These are phyloP conservation scores for Pteronotus mesoamericanus DNA, from an alignment of 2,797 vertebrate genomes.

Conservation along the genomic window DNA sequence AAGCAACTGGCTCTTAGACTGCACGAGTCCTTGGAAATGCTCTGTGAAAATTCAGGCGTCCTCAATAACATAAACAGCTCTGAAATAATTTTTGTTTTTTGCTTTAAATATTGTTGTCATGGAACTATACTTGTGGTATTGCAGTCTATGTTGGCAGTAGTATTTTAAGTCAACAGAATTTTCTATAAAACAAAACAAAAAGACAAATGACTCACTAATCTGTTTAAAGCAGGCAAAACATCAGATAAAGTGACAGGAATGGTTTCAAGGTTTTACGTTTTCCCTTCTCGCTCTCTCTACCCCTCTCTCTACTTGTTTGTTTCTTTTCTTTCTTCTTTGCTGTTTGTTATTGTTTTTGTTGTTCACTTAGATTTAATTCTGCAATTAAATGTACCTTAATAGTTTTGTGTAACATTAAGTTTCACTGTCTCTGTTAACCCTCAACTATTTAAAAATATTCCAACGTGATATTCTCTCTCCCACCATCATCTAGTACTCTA, in stretches of 20 bases:
- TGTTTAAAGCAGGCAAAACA: conserved; percentile 74
- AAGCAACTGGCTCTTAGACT: not conserved
- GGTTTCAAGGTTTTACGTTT: conserved; percentile 45
- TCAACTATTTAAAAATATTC: conserved; percentile 26
- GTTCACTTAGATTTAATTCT: conserved; percentile 44
- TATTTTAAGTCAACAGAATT: conserved; percentile 51
- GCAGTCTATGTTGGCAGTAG: conserved; percentile 47
- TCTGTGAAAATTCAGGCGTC: not conserved
- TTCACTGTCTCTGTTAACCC: conserved; percentile 3
- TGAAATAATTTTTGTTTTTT: conserved; percentile 38
- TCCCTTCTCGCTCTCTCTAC: not conserved
- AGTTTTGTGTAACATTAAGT: conserved; percentile 35
- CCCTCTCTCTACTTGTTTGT: rapidly evolving
- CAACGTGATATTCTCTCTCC: not conserved
- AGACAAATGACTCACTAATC: conserved; percentile 67
- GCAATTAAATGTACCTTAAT: not conserved
- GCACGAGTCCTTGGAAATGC: not conserved
- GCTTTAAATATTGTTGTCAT: conserved; percentile 63
- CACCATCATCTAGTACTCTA: not conserved
- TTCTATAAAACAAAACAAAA: conserved; percentile 71
- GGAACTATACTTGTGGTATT: conserved; percentile 37
- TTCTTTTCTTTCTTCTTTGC: not conserved
- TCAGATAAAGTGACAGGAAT: conserved; percentile 61
- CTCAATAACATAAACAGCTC: conserved; percentile 50
- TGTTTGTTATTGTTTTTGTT: not conserved